These are phyloP conservation scores for Coreius guichenoti DNA, from an alignment of 2,797 vertebrate species.

Conservation along the genomic window DNA sequence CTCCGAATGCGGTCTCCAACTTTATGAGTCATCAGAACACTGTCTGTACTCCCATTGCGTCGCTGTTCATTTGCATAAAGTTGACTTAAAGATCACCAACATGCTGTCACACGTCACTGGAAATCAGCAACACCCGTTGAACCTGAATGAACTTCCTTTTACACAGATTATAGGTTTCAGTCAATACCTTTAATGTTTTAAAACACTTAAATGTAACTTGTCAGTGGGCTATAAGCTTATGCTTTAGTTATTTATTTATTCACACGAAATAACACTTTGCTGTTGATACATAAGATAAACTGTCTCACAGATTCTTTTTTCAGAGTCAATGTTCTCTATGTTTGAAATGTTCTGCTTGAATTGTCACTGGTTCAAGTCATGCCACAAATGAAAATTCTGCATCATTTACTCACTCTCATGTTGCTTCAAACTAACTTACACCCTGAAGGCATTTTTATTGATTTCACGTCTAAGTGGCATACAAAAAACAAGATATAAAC, in stretches of 20 bases:
- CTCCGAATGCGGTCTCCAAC: background rate
- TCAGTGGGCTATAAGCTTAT: background rate
- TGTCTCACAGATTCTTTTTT: background rate
- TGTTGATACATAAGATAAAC: background rate
- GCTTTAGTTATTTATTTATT: background rate
- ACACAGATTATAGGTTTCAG: background rate
- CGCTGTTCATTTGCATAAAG: background rate
- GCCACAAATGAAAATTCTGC: background rate
- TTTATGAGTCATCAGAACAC: background rate
- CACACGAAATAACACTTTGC: background rate
- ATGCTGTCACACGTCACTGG: background rate
- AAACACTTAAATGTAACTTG: background rate
- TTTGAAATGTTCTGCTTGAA: background rate
- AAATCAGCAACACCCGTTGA: background rate
- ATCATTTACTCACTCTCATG: background rate
- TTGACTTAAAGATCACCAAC: conserved; percentile 14
- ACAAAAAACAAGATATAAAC: too few species aligned
- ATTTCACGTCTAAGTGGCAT: too few species aligned
- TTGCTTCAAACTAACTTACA: background rate
- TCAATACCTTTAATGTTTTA: background rate
- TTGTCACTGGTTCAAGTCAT: too few species aligned
- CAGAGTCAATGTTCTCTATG: background rate
- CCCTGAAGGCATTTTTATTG: too few species aligned
- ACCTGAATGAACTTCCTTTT: background rate
- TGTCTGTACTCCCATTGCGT: background rate